Percentiles rank a stretch among this genome's conserved stretches.
Evolutionary conservation across 2,113 vertebrate genomes (phyloP).

Genomic region (Gracilinanus agilis): DNA sequence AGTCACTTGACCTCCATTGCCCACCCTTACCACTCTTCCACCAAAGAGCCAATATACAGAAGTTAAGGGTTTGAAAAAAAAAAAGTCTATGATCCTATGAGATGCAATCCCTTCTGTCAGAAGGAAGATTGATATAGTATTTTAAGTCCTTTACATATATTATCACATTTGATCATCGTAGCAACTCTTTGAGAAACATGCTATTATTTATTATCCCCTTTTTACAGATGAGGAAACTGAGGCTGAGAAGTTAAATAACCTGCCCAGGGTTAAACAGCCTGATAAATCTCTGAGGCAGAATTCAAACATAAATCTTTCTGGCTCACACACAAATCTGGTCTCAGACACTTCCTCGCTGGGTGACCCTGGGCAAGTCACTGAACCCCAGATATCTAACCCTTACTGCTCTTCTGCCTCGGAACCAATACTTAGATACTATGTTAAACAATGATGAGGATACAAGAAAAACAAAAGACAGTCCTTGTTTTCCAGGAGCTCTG

Average conservation of each 20-base stretch:
- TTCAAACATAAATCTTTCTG: not conserved
- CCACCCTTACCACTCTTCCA: no score
- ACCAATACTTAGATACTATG: no score
- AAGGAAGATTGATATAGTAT: not conserved
- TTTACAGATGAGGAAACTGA: not conserved
- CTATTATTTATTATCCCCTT: not conserved
- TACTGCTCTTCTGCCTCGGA: no score
- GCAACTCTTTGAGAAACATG: not conserved
- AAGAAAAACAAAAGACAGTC: no score
- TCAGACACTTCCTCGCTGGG: no score
- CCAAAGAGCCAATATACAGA: no score
- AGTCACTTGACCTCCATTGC: no score
- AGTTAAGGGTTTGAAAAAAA: no score
- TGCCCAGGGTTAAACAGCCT: not conserved
- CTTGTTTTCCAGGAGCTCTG: no score
- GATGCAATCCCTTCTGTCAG: not conserved
- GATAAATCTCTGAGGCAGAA: not conserved
- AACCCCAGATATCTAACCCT: no score
- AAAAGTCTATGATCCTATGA: not conserved
- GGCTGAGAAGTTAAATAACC: not conserved
- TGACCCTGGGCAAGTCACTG: no score
- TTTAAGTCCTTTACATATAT: not conserved
- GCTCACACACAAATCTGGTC: not conserved
- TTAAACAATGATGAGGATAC: no score
- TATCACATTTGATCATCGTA: not conserved